Base-by-base conservation (phyloP, 2,797 vertebrate species). In the Tapera naevia region DNA sequence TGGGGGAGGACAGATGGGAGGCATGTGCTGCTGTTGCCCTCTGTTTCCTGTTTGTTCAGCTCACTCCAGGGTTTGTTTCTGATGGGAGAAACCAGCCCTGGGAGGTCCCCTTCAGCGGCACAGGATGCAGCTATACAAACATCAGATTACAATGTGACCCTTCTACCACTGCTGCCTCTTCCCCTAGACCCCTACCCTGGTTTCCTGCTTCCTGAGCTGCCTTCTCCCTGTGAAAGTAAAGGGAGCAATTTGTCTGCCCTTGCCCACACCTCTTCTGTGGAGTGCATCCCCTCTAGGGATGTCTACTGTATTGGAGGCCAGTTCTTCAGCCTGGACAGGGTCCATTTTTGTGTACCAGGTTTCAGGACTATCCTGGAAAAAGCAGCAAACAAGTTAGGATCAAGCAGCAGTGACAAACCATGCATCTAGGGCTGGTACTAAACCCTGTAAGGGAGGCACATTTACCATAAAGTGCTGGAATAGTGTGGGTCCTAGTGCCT, bases 391-490 rank as follows among this genome's bases (percentile, higher is more conserved):
- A 21, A 5, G 4, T 56, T 50, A 54, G 3, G 37, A 62, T 28
- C 21, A 46, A 46, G 46, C 16, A 46, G 45, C 15, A 17, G 45
- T 17, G 45, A 19, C 45, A 46, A 46, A 46, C 45, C 45, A 46
- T 19, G 45, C 18, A 46, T 18, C 45, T 46, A 19, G 45, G 16
- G 19, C 45, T 46, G 16, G 45, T 46, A n/a, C 39, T 12, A 66
- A 74, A 48, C 4, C 11, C 24, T 4, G 2, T 25, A 7, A 62
- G 39, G 18, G 8, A 43, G 24, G 32, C 2, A 9, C 45, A 28
- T 97, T 98, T 96, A 99, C 98, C 93, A 96, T 97, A 43, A 99
- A 98, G 32, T 91, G 96, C 94, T 97, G 76, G 95, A 98, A 99
- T 78, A 99, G 94, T 7, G 88, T 78, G n/a, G 96, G 89, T 37